Conservation (phyloP, 2,888 invertebrate species). For the Pocota personata region DNA sequence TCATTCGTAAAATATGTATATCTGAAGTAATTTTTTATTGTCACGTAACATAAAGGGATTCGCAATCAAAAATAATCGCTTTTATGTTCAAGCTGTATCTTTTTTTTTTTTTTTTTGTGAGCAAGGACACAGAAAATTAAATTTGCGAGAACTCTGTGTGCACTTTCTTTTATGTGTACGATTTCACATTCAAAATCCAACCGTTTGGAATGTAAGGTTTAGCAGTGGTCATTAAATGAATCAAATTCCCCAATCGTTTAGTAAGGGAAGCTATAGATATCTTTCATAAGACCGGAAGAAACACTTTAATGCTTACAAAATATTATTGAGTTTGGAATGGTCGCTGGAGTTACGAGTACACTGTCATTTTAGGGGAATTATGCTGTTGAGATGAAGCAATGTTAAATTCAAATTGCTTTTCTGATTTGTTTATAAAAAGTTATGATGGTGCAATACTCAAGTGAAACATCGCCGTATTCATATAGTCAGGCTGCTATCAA, state of each 20-base stretch:
- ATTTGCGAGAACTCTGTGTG: neutral
- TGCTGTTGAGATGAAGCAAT: no score
- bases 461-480: no score
- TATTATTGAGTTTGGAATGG: no score
- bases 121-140: neutral
- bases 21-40: neutral
- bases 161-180: neutral
- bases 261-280: neutral
- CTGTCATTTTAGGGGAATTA: no score
- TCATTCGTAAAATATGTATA: neutral
- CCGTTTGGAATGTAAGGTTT: neutral
- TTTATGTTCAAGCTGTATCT: neutral
- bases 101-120: neutral
- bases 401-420: no score
- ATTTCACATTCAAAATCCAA: neutral
- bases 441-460: no score
- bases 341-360: no score
- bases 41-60: neutral
- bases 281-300: no score
- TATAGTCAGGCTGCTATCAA: no score
- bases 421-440: no score
- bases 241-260: neutral
- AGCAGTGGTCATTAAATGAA: no score
- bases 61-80: neutral
- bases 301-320: no score